Conservation (phyloP, 2,888 invertebrate species). For the Chouioia cunea region DNA sequence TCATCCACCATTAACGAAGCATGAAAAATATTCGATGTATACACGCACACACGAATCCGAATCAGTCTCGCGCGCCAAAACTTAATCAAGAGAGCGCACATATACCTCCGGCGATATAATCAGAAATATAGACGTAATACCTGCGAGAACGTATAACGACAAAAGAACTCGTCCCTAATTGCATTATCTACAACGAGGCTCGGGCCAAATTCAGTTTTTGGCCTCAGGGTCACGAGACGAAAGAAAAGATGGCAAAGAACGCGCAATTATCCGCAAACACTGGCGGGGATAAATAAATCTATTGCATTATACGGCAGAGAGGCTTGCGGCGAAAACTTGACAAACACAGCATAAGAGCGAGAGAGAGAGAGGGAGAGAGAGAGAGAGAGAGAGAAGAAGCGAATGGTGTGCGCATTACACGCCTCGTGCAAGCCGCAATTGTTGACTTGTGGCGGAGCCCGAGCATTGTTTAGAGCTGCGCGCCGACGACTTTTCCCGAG, state of each 20-base stretch:
- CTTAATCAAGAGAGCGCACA: conserved; percentile 15
- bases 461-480: conserved; percentile 41
- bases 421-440: conserved; percentile 10
- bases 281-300: neutral
- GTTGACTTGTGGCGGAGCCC: conserved; percentile 31
- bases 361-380: no score
- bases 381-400: no score
- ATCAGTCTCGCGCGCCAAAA: conserved; percentile 4
- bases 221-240: neutral
- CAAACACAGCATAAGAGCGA: conserved; percentile 15
- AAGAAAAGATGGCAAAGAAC: no score
- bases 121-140: neutral
- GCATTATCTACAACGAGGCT: conserved; percentile 4
- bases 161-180: conserved; percentile 14
- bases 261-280: conserved; percentile 12
- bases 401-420: conserved; percentile 1
- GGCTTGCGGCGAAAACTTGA: conserved; percentile 28
- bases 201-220: neutral
- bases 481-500: conserved; percentile 32
- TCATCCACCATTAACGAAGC: conserved; percentile 22
- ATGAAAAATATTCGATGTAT: conserved; percentile 27
- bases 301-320: neutral
- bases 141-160: neutral
- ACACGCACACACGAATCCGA: neutral
- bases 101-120: neutral